phyloP scores from a whole-genome alignment of 2,797 vertebrate genomes.

The Zalophus californianus region DNA sequence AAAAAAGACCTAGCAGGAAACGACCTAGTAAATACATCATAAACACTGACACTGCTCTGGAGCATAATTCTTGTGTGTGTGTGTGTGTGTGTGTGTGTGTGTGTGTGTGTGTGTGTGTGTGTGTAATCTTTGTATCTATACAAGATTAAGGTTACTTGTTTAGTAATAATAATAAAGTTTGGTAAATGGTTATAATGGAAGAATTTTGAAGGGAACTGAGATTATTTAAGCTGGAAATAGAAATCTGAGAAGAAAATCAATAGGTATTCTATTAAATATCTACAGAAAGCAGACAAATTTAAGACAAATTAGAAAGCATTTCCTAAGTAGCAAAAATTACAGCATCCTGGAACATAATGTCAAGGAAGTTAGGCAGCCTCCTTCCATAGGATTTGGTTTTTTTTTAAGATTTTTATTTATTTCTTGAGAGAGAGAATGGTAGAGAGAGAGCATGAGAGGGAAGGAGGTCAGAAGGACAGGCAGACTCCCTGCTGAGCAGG shows the following conservation, averaged over 20 bases:
- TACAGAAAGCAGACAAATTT: constrained; percentile 21
- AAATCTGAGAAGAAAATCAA: constrained; percentile 7
- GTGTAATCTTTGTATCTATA: background rate
- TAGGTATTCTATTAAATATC: background rate
- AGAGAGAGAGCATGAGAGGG: too few species aligned
- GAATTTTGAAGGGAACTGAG: background rate
- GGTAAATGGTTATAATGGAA: constrained; percentile 13
- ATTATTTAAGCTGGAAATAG: constrained; percentile 1
- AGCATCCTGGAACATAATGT: background rate
- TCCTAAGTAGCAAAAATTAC: background rate
- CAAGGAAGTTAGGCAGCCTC: background rate
- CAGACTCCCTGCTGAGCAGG: too few species aligned
- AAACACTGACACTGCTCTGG: background rate
- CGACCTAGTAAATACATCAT: background rate
- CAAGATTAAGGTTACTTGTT: background rate
- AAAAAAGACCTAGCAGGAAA: background rate
- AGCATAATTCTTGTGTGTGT: background rate
- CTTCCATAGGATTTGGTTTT: background rate
- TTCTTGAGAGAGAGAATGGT: too few species aligned
- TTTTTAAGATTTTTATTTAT: too few species aligned
- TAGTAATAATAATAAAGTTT: background rate
- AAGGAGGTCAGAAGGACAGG: too few species aligned
- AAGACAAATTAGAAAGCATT: constrained; percentile 8
- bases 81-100: background rate
- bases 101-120: background rate